A percentile compares a stretch with the other conserved stretches of the same genome.
Evolutionary conservation across 2,888 invertebrate species (phyloP).

Genomic region (Nymphalis c-album): DNA sequence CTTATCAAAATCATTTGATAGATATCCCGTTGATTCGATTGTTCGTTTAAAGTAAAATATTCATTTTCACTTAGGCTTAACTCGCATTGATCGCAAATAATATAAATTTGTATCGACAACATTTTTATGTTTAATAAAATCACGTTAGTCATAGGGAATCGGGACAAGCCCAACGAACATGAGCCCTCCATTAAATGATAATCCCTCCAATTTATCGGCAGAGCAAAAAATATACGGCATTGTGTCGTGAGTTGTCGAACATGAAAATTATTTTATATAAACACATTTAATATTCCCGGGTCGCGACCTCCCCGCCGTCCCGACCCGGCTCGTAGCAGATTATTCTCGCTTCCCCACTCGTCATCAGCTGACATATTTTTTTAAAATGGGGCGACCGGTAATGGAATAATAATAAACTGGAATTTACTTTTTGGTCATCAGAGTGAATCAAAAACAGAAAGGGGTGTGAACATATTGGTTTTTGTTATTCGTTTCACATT

Average conservation of each 20-base stretch:
- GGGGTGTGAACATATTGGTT: constrained; percentile 79
- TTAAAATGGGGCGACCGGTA: constrained; percentile 78
- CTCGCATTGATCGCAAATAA: constrained; percentile 6
- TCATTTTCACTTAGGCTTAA: not conserved
- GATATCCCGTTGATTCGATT: no score
- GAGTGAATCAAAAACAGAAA: constrained; percentile 74
- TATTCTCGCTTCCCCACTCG: constrained; percentile 65
- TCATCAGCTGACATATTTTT: constrained; percentile 80
- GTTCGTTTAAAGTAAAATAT: not conserved
- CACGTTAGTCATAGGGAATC: constrained; percentile 77
- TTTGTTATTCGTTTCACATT: constrained; percentile 74
- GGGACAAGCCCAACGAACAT: constrained; percentile 77
- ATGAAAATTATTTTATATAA: constrained; percentile 82
- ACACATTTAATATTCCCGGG: constrained; percentile 78
- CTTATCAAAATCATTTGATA: no score
- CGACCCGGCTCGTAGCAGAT: constrained; percentile 56
- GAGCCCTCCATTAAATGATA: constrained; percentile 82
- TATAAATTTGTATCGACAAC: constrained; percentile 46
- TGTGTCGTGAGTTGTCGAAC: constrained; percentile 79
- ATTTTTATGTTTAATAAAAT: constrained; percentile 78
- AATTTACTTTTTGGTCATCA: constrained; percentile 81
- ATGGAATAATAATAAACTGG: constrained; percentile 82
- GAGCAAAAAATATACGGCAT: constrained; percentile 77
- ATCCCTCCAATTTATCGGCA: constrained; percentile 79
- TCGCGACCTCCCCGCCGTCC: constrained; percentile 59